These are phyloP conservation scores for Sepioteuthis lessoniana DNA, from an alignment of 2,888 invertebrate species.

Conservation along the genomic window DNA sequence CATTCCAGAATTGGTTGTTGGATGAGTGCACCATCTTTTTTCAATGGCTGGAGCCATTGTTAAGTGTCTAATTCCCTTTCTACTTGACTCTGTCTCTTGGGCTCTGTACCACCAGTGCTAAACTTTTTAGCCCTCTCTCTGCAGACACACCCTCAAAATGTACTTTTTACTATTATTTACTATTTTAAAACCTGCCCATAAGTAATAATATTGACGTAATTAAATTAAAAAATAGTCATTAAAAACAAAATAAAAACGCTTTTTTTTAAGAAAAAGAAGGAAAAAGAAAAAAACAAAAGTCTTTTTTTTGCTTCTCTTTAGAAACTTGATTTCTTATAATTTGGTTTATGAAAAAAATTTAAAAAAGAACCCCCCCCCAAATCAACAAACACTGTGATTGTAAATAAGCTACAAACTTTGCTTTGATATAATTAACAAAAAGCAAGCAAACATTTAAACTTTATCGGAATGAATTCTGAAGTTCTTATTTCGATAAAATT, in stretches of 20 bases:
- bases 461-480: no score
- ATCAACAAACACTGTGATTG: no score
- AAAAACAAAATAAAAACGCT: background rate
- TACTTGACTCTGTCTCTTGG: background rate
- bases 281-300: background rate
- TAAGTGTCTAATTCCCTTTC: conserved; percentile 24
- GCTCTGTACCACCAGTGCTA: no score
- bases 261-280: background rate
- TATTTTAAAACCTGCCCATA: background rate
- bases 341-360: no score
- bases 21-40: background rate
- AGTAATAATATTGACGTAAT: background rate
- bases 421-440: no score
- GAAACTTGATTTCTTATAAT: no score
- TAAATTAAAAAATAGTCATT: background rate
- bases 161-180: background rate
- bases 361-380: no score
- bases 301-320: background rate
- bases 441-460: no score
- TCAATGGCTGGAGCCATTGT: conserved; percentile 39
- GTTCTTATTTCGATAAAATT: no score
- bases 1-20: background rate
- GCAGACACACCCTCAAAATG: conserved; percentile 10
- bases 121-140: background rate
- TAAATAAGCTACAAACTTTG: no score